Evolutionary conservation across 2,113 vertebrate genomes (phyloP).

Genomic region (Indri indri): DNA sequence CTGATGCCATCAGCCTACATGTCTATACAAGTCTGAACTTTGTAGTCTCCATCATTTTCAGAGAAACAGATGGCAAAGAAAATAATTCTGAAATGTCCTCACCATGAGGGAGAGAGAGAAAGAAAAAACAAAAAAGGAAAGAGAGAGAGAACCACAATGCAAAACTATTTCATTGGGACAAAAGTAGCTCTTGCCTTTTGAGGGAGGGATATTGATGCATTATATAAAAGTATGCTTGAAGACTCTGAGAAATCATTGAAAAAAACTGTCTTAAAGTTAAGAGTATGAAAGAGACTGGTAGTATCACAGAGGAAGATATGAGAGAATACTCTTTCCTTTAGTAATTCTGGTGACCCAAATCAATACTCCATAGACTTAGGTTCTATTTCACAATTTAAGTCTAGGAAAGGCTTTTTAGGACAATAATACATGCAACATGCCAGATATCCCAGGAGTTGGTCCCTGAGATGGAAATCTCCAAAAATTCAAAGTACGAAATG

Average conservation of each 20-base stretch:
- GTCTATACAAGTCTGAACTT: constrained; percentile 67
- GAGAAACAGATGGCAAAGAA: constrained; percentile 75
- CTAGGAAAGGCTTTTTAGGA: not conserved
- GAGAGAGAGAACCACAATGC: not conserved
- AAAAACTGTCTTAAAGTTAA: not conserved
- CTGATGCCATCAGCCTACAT: constrained; percentile 59
- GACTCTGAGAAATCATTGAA: not conserved
- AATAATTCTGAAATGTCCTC: constrained; percentile 69
- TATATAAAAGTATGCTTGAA: not conserved
- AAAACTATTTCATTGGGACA: not conserved
- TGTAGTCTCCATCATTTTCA: constrained; percentile 66
- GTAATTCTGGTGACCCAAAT: not conserved
- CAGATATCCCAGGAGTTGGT: not conserved
- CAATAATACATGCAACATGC: accelerated
- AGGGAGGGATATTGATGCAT: not conserved
- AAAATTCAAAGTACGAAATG: not conserved
- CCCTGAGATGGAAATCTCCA: not conserved
- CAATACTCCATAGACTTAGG: not conserved
- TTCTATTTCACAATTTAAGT: not conserved
- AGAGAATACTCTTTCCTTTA: not conserved
- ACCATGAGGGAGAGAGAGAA: not conserved
- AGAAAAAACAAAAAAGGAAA: not conserved
- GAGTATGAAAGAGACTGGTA: not conserved
- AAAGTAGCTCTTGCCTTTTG: not conserved
- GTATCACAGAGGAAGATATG: not conserved